Base-by-base conservation (phyloP, 37 sponge, comb jelly and placozoan species). In the Agelas oroides region DNA sequence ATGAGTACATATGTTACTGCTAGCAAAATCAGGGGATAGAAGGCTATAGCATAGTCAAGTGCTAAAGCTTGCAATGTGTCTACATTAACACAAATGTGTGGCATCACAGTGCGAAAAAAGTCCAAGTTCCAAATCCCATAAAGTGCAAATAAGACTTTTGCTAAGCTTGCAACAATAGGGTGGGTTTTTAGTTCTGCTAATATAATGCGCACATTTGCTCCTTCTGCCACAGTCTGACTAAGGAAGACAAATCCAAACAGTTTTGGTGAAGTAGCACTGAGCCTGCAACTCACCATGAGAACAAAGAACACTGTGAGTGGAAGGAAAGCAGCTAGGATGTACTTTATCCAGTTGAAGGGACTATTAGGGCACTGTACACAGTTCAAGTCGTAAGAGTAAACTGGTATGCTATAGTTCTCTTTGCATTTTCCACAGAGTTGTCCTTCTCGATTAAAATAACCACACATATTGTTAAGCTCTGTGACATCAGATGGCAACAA, bases 251-350 rank as follows among this genome's bases (percentile, higher is more conserved):
- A 89, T 37, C 81, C 63, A 59, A 75, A 72, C 5, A 94, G 71
- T 54, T 87, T 87, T 16, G 87, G 79, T 38, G 66, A 62, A 6
- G 74, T 71, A 13, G 72, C 73, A 55, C 67, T 94, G 67, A 94
- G 59, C 39, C 78, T 74, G 52, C 87, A 90, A 28, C 83, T 38
- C 37, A 94, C 52, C 27, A 94, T 35, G 31, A 82, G 16, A 14
- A 86, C 21, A 33, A 85, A 79, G 46, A 94, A 66, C 0, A 89
- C 2, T 2, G 91, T 89, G 13, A 90, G 64, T 56, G 94, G 94
- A 8, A 83, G 31, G 53, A 83, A 83, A 14, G 84, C 84, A 6
- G 14, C 56, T 0, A 74, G 17, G 5, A 84, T 39, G 28, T 33
- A 84, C 56, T 65, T 73, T 54, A 27, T 39, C 67, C 75, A 66